A percentile compares a stretch with the other conserved stretches of the same genome.
phyloP scores from a whole-genome alignment of 2,888 invertebrate species.

The Metacarcinus magister region DNA sequence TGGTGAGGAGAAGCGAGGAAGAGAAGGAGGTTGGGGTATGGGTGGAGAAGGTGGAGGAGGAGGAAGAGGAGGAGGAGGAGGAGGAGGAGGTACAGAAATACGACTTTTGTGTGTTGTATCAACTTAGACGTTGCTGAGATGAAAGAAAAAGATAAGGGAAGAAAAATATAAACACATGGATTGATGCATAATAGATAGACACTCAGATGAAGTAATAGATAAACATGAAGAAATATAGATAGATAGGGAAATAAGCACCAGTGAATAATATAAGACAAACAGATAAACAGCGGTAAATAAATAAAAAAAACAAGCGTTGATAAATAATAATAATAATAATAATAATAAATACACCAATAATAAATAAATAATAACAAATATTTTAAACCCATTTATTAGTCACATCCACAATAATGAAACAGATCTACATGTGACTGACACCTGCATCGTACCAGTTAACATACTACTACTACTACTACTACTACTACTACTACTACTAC shows the following conservation, averaged over 20 bases:
- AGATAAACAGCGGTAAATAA: neutral
- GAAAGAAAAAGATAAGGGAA: neutral
- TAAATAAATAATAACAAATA: too few relatives aligned
- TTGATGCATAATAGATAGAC: too few relatives aligned
- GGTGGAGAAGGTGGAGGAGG: neutral
- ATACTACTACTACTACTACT: too few relatives aligned
- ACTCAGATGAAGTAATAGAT: neutral
- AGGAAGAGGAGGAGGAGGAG: neutral
- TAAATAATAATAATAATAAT: neutral
- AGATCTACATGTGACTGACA: neutral
- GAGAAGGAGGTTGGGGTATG: neutral
- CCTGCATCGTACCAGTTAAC: too few relatives aligned
- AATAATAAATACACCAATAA: too few relatives aligned
- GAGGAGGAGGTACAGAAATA: neutral
- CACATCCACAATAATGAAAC: too few relatives aligned
- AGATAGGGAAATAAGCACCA: neutral
- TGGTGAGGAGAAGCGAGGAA: neutral
- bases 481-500: too few relatives aligned
- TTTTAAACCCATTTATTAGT: too few relatives aligned
- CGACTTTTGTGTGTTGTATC: conserved; percentile 11
- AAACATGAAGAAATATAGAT: neutral
- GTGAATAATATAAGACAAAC: neutral
- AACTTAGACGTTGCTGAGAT: neutral
- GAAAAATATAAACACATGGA: neutral
- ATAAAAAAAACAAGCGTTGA: neutral